A percentile compares a stretch with the other conserved stretches of the same genome.
Evolutionary conservation across 2,888 invertebrate species (phyloP).

Genomic region (Drosophila siamana): DNA sequence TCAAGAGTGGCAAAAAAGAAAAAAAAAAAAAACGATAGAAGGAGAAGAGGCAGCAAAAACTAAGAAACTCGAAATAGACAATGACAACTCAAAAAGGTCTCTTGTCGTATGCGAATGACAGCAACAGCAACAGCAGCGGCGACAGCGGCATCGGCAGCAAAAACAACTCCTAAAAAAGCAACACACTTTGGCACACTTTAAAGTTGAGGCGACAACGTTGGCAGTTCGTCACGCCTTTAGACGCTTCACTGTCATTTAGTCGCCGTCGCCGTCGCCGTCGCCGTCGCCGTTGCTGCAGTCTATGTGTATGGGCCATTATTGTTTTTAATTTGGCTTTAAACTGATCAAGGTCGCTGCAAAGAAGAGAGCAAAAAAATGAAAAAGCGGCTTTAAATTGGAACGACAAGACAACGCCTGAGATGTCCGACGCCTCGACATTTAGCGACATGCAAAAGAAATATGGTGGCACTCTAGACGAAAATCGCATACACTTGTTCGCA

Average conservation of each 20-base stretch:
- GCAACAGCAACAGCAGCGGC: constrained; percentile 29
- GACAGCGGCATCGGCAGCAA: neutral
- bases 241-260: constrained; percentile 64
- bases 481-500: neutral
- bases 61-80: constrained; percentile 63
- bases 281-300: constrained; percentile 13
- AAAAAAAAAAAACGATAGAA: constrained; percentile 11
- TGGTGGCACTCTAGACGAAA: constrained; percentile 6
- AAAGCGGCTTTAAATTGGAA: constrained; percentile 64
- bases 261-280: constrained; percentile 9
- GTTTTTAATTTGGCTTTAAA: constrained; percentile 69
- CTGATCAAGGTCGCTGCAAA: constrained; percentile 66
- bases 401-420: constrained; percentile 38
- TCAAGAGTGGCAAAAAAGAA: constrained; percentile 63
- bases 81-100: constrained; percentile 70
- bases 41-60: constrained; percentile 16
- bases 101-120: constrained; percentile 52
- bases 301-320: constrained; percentile 68
- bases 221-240: constrained; percentile 76
- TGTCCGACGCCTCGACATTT: constrained; percentile 34
- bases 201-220: constrained; percentile 59
- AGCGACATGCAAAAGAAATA: constrained; percentile 36
- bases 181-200: constrained; percentile 67
- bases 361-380: constrained; percentile 35
- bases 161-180: constrained; percentile 18